These are phyloP conservation scores for Agonum fuliginosum DNA, from an alignment of 2,888 invertebrate species.

Conservation along the genomic window DNA sequence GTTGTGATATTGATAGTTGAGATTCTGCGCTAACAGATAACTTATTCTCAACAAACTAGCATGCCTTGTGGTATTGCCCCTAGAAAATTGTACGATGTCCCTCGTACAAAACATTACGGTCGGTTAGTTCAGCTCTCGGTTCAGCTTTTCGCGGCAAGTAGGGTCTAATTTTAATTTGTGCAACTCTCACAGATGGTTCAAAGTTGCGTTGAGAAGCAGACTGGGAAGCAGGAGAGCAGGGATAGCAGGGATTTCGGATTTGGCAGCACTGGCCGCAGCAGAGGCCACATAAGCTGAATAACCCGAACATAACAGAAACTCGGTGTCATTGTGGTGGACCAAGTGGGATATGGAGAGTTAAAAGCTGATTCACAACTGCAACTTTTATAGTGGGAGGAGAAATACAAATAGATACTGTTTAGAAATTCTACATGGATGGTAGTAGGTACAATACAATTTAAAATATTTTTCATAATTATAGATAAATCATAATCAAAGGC, in stretches of 20 bases:
- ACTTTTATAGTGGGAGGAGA: too few relatives aligned
- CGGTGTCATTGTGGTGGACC: constrained; percentile 33
- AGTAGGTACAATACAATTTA: too few relatives aligned
- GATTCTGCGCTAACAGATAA: too few relatives aligned
- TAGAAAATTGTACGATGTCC: too few relatives aligned
- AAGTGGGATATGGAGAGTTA: neutral
- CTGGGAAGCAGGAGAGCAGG: neutral
- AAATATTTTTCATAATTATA: neutral
- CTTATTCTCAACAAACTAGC: too few relatives aligned
- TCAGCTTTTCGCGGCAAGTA: neutral
- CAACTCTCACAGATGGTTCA: constrained; percentile 32
- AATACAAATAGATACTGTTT: too few relatives aligned
- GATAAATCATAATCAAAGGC: too few relatives aligned
- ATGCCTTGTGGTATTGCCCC: too few relatives aligned
- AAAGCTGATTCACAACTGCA: neutral
- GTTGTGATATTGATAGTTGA: too few relatives aligned
- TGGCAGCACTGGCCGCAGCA: constrained; percentile 20
- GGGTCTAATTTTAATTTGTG: constrained; percentile 51
- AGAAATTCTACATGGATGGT: too few relatives aligned
- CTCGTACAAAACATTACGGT: too few relatives aligned
- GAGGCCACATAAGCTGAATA: constrained; percentile 46
- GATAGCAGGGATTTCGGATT: constrained; percentile 4
- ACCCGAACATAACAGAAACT: constrained; percentile 48
- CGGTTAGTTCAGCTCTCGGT: too few relatives aligned
- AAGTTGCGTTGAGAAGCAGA: constrained; percentile 1